Conservation (phyloP, 2,113 vertebrate genomes). For the Heptranchias perlo region DNA sequence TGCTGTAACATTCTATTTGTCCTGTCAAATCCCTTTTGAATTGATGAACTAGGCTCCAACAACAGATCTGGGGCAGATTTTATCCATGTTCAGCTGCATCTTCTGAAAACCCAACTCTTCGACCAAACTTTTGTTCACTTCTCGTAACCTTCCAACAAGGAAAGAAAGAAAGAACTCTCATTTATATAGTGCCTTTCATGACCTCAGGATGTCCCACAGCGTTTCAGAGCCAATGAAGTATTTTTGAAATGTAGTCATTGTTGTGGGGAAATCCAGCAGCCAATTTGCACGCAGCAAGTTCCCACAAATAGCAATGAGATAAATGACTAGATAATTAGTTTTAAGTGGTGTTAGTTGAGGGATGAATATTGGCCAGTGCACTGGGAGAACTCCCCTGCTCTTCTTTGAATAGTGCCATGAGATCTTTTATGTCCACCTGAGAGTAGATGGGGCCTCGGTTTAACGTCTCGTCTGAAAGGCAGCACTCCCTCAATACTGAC, state of each 20-base stretch:
- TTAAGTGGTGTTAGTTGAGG: background rate
- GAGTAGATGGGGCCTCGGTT: background rate
- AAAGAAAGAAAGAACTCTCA: background rate
- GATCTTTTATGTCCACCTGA: background rate
- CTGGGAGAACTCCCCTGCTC: background rate
- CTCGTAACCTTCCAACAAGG: background rate
- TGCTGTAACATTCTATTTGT: no score
- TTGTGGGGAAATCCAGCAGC: background rate
- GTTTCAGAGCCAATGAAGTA: no score
- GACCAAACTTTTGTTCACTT: background rate
- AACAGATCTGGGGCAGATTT: background rate
- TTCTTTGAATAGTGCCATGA: background rate
- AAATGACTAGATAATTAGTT: background rate
- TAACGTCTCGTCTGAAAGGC: background rate
- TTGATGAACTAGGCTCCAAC: background rate
- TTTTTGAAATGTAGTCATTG: background rate
- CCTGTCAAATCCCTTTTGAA: background rate
- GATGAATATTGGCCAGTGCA: background rate
- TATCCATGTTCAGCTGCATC: no score
- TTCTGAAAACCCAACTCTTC: background rate
- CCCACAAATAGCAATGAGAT: background rate
- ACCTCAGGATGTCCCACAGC: no score
- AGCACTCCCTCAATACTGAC: background rate
- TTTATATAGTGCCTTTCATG: no score
- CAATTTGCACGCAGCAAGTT: background rate